phyloP scores from a whole-genome alignment of 2,797 vertebrate species.

The Darevskia nairensis region DNA sequence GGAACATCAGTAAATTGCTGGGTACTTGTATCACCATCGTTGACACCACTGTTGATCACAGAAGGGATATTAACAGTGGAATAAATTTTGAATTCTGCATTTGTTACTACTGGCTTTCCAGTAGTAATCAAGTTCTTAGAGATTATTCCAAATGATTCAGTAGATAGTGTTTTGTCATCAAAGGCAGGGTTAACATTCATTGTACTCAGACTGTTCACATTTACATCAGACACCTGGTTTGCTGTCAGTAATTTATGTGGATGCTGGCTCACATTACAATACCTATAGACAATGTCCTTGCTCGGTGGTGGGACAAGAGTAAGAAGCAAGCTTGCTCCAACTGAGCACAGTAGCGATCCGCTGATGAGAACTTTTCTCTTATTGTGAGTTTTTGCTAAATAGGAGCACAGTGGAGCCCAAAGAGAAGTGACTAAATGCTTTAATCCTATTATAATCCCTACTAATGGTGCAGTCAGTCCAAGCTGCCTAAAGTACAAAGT shows the following conservation, averaged over 20 bases:
- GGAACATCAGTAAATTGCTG: neutral
- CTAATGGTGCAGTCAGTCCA: slow-evolving; percentile 83
- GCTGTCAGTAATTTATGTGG: neutral
- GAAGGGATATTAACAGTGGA: accelerated
- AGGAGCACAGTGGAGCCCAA: slow-evolving; percentile 80
- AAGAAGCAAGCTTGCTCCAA: slow-evolving; percentile 76
- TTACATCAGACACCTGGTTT: slow-evolving; percentile 16
- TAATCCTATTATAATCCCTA: slow-evolving; percentile 84
- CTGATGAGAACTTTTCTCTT: slow-evolving; percentile 80
- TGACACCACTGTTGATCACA: neutral
- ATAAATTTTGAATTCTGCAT: neutral
- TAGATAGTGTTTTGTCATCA: neutral
- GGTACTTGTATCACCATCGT: neutral
- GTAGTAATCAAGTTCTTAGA: neutral
- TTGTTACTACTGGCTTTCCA: neutral
- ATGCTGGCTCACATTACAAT: slow-evolving; percentile 73
- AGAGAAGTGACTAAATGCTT: slow-evolving; percentile 79
- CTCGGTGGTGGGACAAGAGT: slow-evolving; percentile 77
- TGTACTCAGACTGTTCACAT: neutral
- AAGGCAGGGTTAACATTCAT: neutral
- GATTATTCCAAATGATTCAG: slow-evolving; percentile 11
- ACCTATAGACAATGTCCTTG: neutral
- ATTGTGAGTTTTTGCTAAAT: slow-evolving; percentile 79
- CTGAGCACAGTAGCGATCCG: slow-evolving; percentile 80
- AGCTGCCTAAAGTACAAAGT: slow-evolving; percentile 88